Base-by-base conservation (phyloP, 2,113 vertebrate genomes). In the Sterna hirundo region DNA sequence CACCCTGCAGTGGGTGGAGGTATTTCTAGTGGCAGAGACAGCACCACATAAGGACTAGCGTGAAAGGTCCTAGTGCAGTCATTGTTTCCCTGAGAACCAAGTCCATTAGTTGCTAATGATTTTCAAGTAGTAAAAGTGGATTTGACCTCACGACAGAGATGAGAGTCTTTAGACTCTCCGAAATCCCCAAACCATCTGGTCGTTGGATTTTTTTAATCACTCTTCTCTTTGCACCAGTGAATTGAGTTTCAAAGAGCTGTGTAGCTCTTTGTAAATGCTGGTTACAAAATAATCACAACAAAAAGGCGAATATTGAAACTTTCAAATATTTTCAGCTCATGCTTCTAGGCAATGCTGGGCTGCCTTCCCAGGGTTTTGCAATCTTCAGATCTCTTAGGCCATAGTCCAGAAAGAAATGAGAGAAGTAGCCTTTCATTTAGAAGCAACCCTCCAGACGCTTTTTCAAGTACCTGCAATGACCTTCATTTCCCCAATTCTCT, bases 371-470 rank as follows among this genome's bases (percentile, higher is more conserved):
- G 64, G 14, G n/a, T 72, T 91, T 81, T 77, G 26, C 66, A 86
- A 23, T 60, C 89, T 89, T 95, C 88, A 92, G 51, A 88, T 94
- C 84, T 93, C 66, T 90, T 77, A 36, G 5, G 91, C 79, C 79
- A 77, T 21, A 77, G 87, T 78, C 79, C 52, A 91, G 76, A 90
- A 93, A 94, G 87, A 95, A 95, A 91, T 65, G 85, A 96, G 66
- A 91, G 78, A 80, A 94, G 71, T 51, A 96, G 88, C 82, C 78
- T 94, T 95, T 95, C 87, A 88, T 94, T 95, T 77, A 46, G 21
- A 83, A 95, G 93, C 44, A 95, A 52, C n/a, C 51, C 86, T 76
- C 84, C 62, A 94, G 81, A 94, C 32, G 38, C 68, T 96, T 82
- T 17, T 90, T 68, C 85, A 47, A 66, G 75, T 58, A 81, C 76